Evolutionary conservation across 2,888 invertebrate genomes (phyloP), one percentile per base, ranked within the genome.

Genomic region (Rhopalosiphum nymphaeae): DNA sequence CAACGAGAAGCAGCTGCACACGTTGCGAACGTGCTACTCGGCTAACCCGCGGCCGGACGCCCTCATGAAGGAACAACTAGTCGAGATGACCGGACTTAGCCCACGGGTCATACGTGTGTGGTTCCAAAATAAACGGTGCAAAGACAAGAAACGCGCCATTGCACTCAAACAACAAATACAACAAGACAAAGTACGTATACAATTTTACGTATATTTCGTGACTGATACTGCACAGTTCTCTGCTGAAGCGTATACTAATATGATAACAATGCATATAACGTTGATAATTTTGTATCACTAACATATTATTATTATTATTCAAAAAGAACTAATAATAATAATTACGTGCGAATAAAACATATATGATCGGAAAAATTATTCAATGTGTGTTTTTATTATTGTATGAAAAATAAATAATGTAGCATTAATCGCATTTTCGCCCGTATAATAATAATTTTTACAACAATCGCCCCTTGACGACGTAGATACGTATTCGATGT

Each of bases 61-160:
- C 85, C 97, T 99, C 95, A 99, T 99, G 98, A 99, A 99, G 96
- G 99, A 99, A 96, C 99, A 99, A 96, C 97, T 99, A 95, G 99
- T 99, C 86, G 99, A 99, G 96, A 99, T 99, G 99, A 99, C 99
- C 36, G 98, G 98, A 0, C 97, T 99, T 92, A 99, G 98, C 95
- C 99, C 99, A 44, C 97, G 99, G 36, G 99, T 99, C 95, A 99
- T 99, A 96, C 97, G 99, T 95, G 99, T 99, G 94, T 99, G 99
- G 99, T 99, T 99, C 97, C 99, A 99, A 96, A 99, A 99, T 96
- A 99, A 99, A 96, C 97, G 99, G 95, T 99, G 99, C 96, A 99
- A 99, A 96, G 99, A 99, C 96, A 99, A 99, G 97, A 99, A 99
- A 97, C 98, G 98, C 96, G 99, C 99, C 93, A 98, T 99, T 91